Evolutionary conservation across 2,797 vertebrate species (phyloP).

Genomic region (Rhinophrynus dorsalis): DNA sequence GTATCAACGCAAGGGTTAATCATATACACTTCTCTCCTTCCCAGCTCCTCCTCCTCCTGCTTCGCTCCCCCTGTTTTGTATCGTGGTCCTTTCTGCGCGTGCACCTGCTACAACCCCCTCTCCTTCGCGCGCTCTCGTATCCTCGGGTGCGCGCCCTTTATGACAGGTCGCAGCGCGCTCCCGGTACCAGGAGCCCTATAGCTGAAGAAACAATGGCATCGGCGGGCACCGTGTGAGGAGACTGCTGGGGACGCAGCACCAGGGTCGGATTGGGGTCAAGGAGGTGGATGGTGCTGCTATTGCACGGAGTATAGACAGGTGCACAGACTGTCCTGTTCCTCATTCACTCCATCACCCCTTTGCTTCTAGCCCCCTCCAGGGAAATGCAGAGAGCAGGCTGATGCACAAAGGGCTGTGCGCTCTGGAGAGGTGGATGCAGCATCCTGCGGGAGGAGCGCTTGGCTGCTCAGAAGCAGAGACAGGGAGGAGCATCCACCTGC

Average conservation of each 20-base stretch:
- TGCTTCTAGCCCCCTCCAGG: slow-evolving; percentile 11
- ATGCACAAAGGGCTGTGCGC: slow-evolving; percentile 45
- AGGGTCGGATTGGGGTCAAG: slow-evolving; percentile 38
- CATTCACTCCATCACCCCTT: neutral
- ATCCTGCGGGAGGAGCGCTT: slow-evolving; percentile 43
- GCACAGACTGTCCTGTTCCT: slow-evolving; percentile 62
- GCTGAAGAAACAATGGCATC: slow-evolving; percentile 45
- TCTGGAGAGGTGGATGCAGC: slow-evolving; percentile 44
- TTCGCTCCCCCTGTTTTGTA: neutral
- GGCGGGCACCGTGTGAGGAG: slow-evolving; percentile 45
- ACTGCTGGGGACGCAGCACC: slow-evolving; percentile 44
- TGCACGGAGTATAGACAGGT: slow-evolving; percentile 57
- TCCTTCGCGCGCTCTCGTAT: slow-evolving; percentile 66
- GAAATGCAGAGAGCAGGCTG: slow-evolving; percentile 42
- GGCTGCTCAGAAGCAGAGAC: slow-evolving; percentile 31
- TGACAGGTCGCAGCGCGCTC: slow-evolving; percentile 75
- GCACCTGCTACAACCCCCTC: slow-evolving; percentile 68
- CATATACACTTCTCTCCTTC: neutral
- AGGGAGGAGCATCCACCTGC: slow-evolving; percentile 49
- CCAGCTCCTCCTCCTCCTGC: neutral
- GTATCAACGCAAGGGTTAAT: too few species aligned
- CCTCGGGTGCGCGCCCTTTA: slow-evolving; percentile 78
- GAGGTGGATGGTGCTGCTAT: slow-evolving; percentile 49
- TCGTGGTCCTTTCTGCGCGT: slow-evolving; percentile 57
- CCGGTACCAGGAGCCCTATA: slow-evolving; percentile 46